A percentile compares a stretch with the other conserved stretches of the same genome.
Conservation (phyloP, 2,113 vertebrate genomes). For the Desmodus rotundus region DNA sequence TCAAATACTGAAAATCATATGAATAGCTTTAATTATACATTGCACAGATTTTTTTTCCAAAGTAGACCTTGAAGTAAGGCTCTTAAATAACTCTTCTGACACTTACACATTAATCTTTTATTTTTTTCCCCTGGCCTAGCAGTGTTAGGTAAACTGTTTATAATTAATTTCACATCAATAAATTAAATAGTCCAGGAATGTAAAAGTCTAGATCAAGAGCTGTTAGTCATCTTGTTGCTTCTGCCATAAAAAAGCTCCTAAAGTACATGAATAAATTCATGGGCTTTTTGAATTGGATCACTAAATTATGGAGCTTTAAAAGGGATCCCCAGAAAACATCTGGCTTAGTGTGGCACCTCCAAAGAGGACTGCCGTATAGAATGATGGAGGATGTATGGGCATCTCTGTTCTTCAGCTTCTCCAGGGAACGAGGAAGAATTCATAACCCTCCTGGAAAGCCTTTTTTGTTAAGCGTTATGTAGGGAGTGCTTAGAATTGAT, state of each 20-base stretch:
- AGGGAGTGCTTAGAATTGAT: slow-evolving; percentile 12
- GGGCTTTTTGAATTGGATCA: slow-evolving; percentile 54
- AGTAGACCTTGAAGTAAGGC: slow-evolving; percentile 48
- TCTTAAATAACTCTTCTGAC: slow-evolving; percentile 62
- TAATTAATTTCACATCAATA: slow-evolving; percentile 68
- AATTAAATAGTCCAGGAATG: slow-evolving; percentile 58
- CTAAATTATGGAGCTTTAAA: slow-evolving; percentile 42
- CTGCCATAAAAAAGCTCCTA: slow-evolving; percentile 45
- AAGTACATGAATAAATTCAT: slow-evolving; percentile 66
- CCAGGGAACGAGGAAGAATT: neutral
- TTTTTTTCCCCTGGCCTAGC: slow-evolving; percentile 4
- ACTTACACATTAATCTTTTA: slow-evolving; percentile 58
- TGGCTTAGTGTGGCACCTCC: neutral
- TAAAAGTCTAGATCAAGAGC: slow-evolving; percentile 25
- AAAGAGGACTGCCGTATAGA: neutral
- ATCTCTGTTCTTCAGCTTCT: neutral
- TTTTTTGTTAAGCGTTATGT: neutral
- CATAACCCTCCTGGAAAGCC: neutral
- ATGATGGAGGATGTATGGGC: neutral
- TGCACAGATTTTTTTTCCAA: slow-evolving; percentile 34
- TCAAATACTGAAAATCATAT: slow-evolving; percentile 61
- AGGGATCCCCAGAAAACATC: neutral
- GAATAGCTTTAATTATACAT: slow-evolving; percentile 67
- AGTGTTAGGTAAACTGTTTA: slow-evolving; percentile 59
- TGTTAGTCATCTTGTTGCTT: slow-evolving; percentile 18